These are phyloP conservation scores for Mobula hypostoma DNA, from an alignment of 2,113 vertebrate species.

Conservation along the genomic window DNA sequence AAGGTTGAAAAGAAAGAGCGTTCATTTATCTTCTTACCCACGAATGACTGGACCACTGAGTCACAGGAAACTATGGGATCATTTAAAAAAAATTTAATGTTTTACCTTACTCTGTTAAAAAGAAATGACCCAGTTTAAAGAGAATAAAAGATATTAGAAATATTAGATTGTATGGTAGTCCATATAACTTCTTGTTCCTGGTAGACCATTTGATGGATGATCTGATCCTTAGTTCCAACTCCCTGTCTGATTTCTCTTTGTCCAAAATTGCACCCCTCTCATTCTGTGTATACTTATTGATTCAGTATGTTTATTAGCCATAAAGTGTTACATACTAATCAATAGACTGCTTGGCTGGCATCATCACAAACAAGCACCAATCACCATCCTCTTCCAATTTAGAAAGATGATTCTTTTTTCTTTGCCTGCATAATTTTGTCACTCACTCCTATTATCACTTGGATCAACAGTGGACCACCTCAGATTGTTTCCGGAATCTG, in stretches of 20 bases:
- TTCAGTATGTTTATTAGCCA: too few species aligned
- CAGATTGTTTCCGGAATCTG: not conserved
- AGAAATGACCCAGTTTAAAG: not conserved
- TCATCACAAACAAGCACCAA: not conserved
- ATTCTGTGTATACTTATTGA: too few species aligned
- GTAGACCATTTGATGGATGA: too few species aligned
- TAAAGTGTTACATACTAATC: not conserved
- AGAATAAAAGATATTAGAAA: not conserved
- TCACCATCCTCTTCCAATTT: too few species aligned
- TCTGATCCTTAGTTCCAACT: too few species aligned
- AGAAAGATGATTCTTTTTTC: not conserved
- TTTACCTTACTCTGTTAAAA: not conserved
- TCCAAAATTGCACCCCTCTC: too few species aligned
- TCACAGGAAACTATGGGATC: not conserved
- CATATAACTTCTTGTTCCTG: too few species aligned
- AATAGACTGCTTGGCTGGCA: not conserved
- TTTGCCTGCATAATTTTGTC: not conserved
- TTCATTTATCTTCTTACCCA: not conserved
- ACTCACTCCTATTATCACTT: not conserved
- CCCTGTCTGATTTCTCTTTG: too few species aligned
- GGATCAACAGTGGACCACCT: not conserved
- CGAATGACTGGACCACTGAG: not conserved
- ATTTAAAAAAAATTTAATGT: not conserved
- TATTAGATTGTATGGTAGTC: too few species aligned
- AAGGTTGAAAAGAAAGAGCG: not conserved